Base-by-base conservation (phyloP, 2,113 vertebrate species). In the Sphyrna mokarran region DNA sequence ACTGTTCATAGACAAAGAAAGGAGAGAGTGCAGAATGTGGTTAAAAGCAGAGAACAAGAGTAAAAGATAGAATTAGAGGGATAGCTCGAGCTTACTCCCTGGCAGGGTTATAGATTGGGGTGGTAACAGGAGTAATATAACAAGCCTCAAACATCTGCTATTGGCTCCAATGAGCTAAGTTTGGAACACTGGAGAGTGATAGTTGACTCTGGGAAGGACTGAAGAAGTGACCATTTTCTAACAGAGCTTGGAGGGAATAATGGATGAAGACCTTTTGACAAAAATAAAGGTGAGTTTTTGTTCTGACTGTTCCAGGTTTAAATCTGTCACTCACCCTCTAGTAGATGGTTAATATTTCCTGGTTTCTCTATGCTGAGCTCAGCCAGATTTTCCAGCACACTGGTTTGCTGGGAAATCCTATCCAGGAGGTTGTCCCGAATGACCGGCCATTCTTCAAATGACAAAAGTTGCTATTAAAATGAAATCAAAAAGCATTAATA, bases 341-440 rank as follows among this genome's bases (percentile, higher is more conserved):
- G 97, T 20, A 98, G 97, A 7, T 98, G 98, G 80, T 97, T 97
- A 72, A 98, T 97, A 68, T 97, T 97, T 83, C 98, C 98, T 29
- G 98, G 96, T 96, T 97, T 97, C 96, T 99, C 98, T 9, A 97
- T 97, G 61, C 98, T 99, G 97, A 99, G 97, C 43, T 99, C 98
- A 0, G 97, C 97, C 0, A 99, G 98, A 37, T 98, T 98, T 96
- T 98, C 98, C 96, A 99, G 96, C 96, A 99, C 98, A 0, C 97
- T 97, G 8, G 97, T 98, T 97, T 99, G 98, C 93, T 96, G 96
- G 0, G 98, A 98, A 29, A 99, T 97, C 96, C 99, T 99, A 96
- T 98, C 98, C 96, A 99, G 97, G 80, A 98, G 97, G 91, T 97
- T 97, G 96, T 97, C 98, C 11, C 98, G 97, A 96, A 98, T 97